Evolutionary conservation across 2,113 vertebrate species (phyloP).

Genomic region (Syrrhaptes paradoxus): DNA sequence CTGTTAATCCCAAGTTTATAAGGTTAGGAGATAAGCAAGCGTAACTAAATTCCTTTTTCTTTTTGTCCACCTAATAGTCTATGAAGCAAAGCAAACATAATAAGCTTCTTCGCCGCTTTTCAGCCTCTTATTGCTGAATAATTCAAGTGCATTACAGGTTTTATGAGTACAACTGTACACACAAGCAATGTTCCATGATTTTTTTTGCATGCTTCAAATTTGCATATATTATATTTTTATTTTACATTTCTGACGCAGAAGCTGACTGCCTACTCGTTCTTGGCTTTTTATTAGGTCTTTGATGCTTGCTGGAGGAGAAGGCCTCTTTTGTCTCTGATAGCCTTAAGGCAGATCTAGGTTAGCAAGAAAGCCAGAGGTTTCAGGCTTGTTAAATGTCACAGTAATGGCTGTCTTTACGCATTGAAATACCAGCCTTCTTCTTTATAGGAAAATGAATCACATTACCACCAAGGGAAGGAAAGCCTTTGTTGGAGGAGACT

Average conservation of each 20-base stretch:
- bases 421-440: conserved; percentile 82
- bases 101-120: conserved; percentile 79
- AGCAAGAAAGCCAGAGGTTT: conserved; percentile 75
- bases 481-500: conserved; percentile 74
- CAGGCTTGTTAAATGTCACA: conserved; percentile 87
- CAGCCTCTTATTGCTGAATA: conserved; percentile 51
- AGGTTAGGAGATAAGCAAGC: conserved; percentile 95
- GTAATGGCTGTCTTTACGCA: conserved; percentile 80
- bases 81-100: conserved; percentile 84
- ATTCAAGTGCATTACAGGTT: conserved; percentile 63
- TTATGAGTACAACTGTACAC: conserved; percentile 60
- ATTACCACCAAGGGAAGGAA: conserved; percentile 72
- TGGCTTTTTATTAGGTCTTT: conserved; percentile 83
- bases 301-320: conserved; percentile 86
- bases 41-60: conserved; percentile 92
- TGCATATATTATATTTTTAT: conserved; percentile 82
- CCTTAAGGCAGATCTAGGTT: conserved; percentile 84
- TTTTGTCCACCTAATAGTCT: conserved; percentile 87
- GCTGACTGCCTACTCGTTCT: conserved; percentile 72
- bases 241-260: conserved; percentile 81
- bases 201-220: conserved; percentile 68
- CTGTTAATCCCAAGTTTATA: conserved; percentile 96
- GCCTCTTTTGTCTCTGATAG: conserved; percentile 83
- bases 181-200: conserved; percentile 55
- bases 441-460: conserved; percentile 77